Conservation (phyloP, 2,113 vertebrate genomes). For the Henicopernis longicauda region DNA sequence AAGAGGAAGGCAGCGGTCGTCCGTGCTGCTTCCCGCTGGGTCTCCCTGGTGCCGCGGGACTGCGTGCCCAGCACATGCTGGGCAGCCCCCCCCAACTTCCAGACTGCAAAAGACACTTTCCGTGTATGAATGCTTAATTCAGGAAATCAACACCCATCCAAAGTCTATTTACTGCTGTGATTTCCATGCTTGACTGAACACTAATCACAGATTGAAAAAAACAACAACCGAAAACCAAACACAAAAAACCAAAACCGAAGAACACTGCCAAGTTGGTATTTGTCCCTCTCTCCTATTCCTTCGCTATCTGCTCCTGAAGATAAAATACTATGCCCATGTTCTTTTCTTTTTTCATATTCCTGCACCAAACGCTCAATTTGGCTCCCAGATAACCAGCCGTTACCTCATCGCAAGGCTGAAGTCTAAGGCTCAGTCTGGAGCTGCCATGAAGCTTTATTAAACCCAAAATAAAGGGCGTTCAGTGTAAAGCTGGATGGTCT, state of each 20-base stretch:
- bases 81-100: not conserved
- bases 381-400: not conserved
- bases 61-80: not conserved
- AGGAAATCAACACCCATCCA: not conserved
- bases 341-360: not conserved
- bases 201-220: not conserved
- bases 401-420: not conserved
- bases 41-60: rapidly evolving
- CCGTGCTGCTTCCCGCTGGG: rapidly evolving
- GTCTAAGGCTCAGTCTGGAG: not conserved
- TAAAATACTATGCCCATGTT: not conserved
- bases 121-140: not conserved
- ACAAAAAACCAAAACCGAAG: not conserved
- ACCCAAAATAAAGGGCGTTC: not conserved
- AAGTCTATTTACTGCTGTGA: not conserved
- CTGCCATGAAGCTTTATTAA: not conserved
- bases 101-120: not conserved
- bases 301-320: not conserved
- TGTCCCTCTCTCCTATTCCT: not conserved
- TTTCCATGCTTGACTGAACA: not conserved
- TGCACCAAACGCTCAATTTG: not conserved
- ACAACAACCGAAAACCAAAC: not conserved
- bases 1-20: not conserved
- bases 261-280: not conserved
- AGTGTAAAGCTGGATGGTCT: not conserved